Evolutionary conservation across 2,113 vertebrate species (phyloP).

Genomic region (Nothocercus nigrocapillus): DNA sequence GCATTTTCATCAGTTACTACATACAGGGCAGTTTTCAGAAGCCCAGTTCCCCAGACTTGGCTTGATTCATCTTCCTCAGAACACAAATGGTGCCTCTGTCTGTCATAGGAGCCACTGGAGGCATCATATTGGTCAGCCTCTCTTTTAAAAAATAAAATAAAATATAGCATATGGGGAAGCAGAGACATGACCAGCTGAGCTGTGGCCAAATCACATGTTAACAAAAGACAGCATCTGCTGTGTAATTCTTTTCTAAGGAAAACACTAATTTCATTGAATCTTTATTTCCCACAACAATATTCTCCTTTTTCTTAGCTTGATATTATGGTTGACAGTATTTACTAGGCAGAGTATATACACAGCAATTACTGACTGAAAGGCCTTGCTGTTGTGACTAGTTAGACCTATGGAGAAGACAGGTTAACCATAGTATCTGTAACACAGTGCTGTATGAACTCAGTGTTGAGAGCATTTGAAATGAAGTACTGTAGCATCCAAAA

Average conservation of each 20-base stretch:
- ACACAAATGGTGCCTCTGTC: neutral
- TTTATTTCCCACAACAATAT: neutral
- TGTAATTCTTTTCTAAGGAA: neutral
- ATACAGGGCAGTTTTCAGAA: neutral
- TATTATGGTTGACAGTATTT: neutral
- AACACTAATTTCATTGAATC: neutral
- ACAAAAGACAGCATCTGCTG: neutral
- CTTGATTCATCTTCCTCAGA: neutral
- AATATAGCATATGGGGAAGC: neutral
- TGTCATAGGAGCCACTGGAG: neutral
- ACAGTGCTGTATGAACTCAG: neutral
- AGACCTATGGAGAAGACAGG: neutral
- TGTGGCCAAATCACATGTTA: neutral
- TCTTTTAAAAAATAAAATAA: neutral
- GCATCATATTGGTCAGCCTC: neutral
- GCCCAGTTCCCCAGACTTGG: rapidly evolving
- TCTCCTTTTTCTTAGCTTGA: neutral
- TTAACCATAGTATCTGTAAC: neutral
- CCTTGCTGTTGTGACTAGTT: neutral
- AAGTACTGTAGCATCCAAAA: neutral
- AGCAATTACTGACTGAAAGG: neutral
- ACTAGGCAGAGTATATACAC: neutral
- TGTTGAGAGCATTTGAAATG: neutral
- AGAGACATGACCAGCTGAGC: neutral
- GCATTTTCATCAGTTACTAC: neutral